Evolutionary conservation across 2,797 vertebrate species (phyloP), one percentile per base, ranked within the genome.

Genomic region (Glyptemys insculpta): DNA sequence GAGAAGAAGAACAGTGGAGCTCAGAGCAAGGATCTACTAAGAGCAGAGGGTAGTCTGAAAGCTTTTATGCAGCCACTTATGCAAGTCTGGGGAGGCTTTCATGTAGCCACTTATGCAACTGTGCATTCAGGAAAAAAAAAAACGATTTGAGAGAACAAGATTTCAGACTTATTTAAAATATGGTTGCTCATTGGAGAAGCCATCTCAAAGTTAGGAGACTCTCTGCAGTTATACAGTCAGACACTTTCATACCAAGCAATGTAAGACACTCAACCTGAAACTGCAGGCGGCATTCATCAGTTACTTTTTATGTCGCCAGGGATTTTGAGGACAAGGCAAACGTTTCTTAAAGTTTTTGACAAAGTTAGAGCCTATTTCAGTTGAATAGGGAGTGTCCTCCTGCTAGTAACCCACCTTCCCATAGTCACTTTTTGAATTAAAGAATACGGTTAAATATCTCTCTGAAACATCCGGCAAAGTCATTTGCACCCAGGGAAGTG

Each of bases 391-490:
- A 89, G 47, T 76, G 87, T 85, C 49, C 27, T 52, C 74, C 83
- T 72, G 37, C 25, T 44, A 16, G 68, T 12, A 72, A 72, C 19
- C 68, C n/a, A 21, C 18, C 68, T 37, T 37, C 65, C 65, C 9
- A 19, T n/a, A 37, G 37, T 16, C 65, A 68, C n/a, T 21, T n/a
- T 68, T 68, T 37, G 16, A 23, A 37, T 37, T 37, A 37, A 83
- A 49, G 76, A 47, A 31, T 57, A 50, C 29, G 27, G 90, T 81
- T 47, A 31, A 88, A 72, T 29, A 88, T 11, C 79, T 86, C 47
- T 83, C 57, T 76, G 85, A 97, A 90, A 85, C 94, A 96, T 88
- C 92, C 94, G 87, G 83, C 53, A 37, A 89, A 92, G 90, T 50
- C 74, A 8, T 7, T 41, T 6, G 52, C 81, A 62, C 1, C 86